Percentiles rank a stretch among this genome's conserved stretches.
phyloP scores from a whole-genome alignment of 2,113 vertebrate species.

The Phasianus colchicus region DNA sequence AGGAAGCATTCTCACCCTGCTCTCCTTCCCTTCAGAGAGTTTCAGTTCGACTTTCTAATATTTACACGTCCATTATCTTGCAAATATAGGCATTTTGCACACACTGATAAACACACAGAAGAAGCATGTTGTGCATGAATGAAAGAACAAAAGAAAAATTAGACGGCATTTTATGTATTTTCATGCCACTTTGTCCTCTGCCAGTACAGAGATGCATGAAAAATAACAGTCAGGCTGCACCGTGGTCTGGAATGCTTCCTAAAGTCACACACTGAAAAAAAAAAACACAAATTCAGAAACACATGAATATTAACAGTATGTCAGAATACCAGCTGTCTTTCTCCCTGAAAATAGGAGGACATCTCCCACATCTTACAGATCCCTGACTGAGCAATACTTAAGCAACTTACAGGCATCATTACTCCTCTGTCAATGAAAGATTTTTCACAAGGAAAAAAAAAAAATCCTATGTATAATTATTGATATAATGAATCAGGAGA shows the following conservation, averaged over 20 bases:
- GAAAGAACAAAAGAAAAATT: constrained; percentile 50
- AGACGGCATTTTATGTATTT: constrained; percentile 16
- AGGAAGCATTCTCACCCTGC: constrained; percentile 50
- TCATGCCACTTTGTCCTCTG: background rate
- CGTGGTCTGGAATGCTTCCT: constrained; percentile 21
- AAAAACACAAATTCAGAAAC: background rate
- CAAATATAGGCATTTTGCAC: constrained; percentile 54
- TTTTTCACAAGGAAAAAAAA: background rate
- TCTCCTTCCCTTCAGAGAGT: constrained; percentile 19
- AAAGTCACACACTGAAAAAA: background rate
- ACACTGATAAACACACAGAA: constrained; percentile 41
- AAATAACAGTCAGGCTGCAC: background rate
- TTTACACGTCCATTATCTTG: constrained; percentile 56
- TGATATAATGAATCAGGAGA: background rate
- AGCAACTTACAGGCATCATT: constrained; percentile 32
- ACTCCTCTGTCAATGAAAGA: background rate
- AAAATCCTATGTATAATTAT: background rate
- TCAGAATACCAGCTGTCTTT: constrained; percentile 8
- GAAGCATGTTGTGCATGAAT: background rate
- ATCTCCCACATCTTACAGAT: background rate
- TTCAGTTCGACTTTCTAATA: constrained; percentile 49
- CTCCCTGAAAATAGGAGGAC: background rate
- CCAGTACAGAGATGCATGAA: background rate
- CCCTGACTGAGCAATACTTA: constrained; percentile 38
- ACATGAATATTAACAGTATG: background rate